Conservation (phyloP, 1,140 invertebrate species). For the Melipona quadrifasciata region DNA sequence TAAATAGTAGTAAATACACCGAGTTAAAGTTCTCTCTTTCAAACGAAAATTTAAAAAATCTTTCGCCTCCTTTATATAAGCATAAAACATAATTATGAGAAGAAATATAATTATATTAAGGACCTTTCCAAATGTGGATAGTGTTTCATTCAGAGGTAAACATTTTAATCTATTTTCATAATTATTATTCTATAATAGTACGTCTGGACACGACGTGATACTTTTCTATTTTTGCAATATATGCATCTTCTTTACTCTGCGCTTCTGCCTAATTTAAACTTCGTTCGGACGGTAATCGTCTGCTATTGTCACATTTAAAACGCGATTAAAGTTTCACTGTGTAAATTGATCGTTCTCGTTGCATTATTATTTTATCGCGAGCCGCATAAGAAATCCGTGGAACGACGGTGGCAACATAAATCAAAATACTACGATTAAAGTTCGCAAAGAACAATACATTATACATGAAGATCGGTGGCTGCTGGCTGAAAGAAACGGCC, state of each 20-base stretch:
- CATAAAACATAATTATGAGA: too few relatives aligned
- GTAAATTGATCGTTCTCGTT: not conserved
- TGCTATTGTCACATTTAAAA: not conserved
- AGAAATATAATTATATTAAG: not conserved
- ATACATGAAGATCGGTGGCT: constrained; percentile 32
- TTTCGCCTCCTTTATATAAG: not conserved
- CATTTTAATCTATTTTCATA: not conserved
- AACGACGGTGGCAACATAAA: not conserved
- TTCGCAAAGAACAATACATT: constrained; percentile 16
- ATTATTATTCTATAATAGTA: too few relatives aligned
- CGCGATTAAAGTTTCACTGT: not conserved
- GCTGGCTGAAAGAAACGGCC: constrained; percentile 1
- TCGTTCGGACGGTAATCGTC: not conserved
- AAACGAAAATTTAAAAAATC: too few relatives aligned
- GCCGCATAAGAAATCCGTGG: not conserved
- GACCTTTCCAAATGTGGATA: not conserved
- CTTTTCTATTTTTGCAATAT: too few relatives aligned
- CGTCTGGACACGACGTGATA: too few relatives aligned
- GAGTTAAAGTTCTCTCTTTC: too few relatives aligned
- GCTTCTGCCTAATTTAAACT: not conserved
- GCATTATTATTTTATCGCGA: not conserved
- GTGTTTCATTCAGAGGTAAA: not conserved
- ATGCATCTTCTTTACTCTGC: too few relatives aligned
- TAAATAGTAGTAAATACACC: too few relatives aligned
- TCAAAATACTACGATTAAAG: constrained; percentile 22